Percentiles rank a stretch among this genome's conserved stretches.
Conservation (phyloP, 2,797 vertebrate species). For the Hydrophis major region DNA sequence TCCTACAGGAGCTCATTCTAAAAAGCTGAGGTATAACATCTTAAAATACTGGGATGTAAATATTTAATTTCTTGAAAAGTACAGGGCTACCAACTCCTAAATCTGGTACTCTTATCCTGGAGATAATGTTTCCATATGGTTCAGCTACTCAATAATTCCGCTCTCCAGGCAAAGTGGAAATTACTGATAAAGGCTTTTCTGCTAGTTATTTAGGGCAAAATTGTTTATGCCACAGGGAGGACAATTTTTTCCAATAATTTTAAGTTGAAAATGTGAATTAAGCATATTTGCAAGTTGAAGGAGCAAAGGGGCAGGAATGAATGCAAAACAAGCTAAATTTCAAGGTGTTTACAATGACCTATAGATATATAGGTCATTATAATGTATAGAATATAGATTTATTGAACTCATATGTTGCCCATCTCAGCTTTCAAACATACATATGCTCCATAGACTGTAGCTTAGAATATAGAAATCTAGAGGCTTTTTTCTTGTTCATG, state of each 20-base stretch:
- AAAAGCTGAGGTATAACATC: neutral
- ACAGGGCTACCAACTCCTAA: neutral
- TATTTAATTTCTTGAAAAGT: neutral
- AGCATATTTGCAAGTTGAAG: neutral
- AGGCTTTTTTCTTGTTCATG: neutral
- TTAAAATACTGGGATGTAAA: neutral
- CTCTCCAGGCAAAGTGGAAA: neutral
- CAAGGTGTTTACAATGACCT: neutral
- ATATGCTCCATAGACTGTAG: neutral
- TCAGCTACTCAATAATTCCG: neutral
- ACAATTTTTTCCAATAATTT: neutral
- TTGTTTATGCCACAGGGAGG: neutral
- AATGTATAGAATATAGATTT: neutral
- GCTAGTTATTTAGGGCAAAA: neutral
- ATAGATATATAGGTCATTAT: neutral
- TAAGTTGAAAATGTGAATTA: neutral
- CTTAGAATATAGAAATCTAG: neutral
- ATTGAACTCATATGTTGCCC: neutral
- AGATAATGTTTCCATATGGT: neutral
- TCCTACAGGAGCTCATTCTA: neutral
- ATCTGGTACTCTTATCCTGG: neutral
- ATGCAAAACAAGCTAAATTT: neutral
- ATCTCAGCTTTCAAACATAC: neutral
- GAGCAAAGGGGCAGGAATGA: neutral
- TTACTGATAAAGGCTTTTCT: neutral